Evolutionary conservation across 1,140 invertebrate species (phyloP).

Genomic region (Mamestra configurata): DNA sequence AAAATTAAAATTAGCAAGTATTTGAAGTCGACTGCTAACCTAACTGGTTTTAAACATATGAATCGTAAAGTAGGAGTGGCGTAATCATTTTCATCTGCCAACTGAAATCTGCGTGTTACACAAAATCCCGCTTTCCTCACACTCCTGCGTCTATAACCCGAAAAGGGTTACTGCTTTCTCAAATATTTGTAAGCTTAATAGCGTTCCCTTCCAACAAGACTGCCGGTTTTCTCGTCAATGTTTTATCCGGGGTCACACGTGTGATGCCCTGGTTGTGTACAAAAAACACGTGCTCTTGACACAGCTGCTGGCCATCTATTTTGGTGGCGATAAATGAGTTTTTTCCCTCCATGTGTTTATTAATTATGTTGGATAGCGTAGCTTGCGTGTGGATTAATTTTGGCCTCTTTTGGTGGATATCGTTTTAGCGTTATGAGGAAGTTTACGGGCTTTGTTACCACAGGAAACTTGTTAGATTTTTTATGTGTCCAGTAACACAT

Average conservation of each 20-base stretch:
- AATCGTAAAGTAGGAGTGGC: too few species aligned
- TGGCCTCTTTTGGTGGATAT: not conserved
- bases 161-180: not conserved
- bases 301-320: slow-evolving; percentile 64
- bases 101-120: not conserved
- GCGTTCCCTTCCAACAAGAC: slow-evolving; percentile 5
- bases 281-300: slow-evolving; percentile 65
- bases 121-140: not conserved
- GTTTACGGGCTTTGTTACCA: too few species aligned
- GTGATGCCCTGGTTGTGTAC: slow-evolving; percentile 57
- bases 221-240: slow-evolving; percentile 33
- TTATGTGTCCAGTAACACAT: too few species aligned
- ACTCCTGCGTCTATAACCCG: not conserved
- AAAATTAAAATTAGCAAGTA: too few species aligned
- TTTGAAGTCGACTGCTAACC: too few species aligned
- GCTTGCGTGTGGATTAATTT: slow-evolving; percentile 4
- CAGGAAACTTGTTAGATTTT: too few species aligned
- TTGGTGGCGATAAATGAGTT: slow-evolving; percentile 38
- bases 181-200: slow-evolving; percentile 27
- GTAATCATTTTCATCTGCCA: not conserved
- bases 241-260: slow-evolving; percentile 60
- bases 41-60: too few species aligned
- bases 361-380: slow-evolving; percentile 11
- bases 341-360: slow-evolving; percentile 41
- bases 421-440: not conserved